phyloP scores from a whole-genome alignment of 2,888 invertebrate species.

The Leucophora obtusa region DNA sequence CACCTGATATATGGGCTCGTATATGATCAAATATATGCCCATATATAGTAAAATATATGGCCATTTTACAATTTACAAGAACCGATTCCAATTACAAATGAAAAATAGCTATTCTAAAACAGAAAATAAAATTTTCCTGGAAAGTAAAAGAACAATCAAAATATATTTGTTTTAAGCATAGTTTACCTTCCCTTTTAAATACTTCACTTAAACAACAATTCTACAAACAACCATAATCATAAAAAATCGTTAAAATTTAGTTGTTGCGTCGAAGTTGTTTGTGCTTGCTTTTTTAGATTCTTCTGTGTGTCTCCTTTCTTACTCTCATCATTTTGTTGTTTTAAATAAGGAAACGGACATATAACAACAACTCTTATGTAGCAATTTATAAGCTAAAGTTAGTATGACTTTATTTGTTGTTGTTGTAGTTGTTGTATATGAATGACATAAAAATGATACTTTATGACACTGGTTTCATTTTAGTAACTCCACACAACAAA shows the following conservation, averaged over 20 bases:
- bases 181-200: constrained; percentile 1
- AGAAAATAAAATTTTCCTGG: too few species aligned
- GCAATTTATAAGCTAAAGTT: constrained; percentile 26
- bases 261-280: constrained; percentile 18
- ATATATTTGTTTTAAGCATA: too few species aligned
- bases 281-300: background rate
- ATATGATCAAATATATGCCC: too few species aligned
- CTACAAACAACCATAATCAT: constrained; percentile 12
- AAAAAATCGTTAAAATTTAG: constrained; percentile 39
- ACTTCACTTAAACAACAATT: background rate
- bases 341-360: constrained; percentile 35
- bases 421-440: constrained; percentile 6
- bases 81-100: too few species aligned
- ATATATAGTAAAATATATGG: too few species aligned
- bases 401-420: constrained; percentile 11
- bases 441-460: constrained; percentile 33
- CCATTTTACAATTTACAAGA: too few species aligned
- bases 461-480: constrained; percentile 12
- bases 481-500: constrained; percentile 7
- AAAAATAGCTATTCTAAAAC: too few species aligned
- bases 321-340: constrained; percentile 13
- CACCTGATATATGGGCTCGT: too few species aligned
- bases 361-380: constrained; percentile 25
- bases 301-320: background rate
- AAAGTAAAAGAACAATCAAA: too few species aligned